phyloP scores from a whole-genome alignment of 2,888 invertebrate genomes.

The Automeris io region DNA sequence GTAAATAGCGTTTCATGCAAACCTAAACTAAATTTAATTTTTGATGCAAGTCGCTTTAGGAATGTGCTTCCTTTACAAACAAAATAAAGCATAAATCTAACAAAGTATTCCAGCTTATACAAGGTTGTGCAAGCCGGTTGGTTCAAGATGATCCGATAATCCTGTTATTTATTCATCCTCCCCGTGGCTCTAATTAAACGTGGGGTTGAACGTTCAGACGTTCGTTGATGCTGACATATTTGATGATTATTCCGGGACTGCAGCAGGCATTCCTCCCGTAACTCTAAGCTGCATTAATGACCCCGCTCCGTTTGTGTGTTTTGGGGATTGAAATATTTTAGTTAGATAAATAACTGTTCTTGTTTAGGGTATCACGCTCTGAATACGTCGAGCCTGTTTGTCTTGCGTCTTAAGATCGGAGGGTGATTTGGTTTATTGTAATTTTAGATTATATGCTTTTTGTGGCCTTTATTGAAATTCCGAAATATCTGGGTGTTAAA shows the following conservation, averaged over 20 bases:
- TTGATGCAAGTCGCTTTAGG: no score
- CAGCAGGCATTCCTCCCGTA: conserved; percentile 30
- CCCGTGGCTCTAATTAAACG: conserved; percentile 50
- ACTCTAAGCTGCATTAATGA: conserved; percentile 47
- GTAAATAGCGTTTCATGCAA: no score
- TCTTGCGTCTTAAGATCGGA: background rate
- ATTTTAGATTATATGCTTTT: no score
- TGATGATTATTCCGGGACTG: conserved; percentile 44
- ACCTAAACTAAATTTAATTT: no score
- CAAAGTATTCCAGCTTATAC: background rate
- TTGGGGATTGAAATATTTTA: conserved; percentile 16
- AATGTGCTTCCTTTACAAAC: conserved; percentile 2
- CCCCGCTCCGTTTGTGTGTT: conserved; percentile 27
- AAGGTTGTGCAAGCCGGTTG: conserved; percentile 20
- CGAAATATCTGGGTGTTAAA: no score
- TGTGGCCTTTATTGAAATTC: no score
- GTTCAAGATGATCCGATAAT: conserved; percentile 59
- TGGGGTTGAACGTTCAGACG: no score
- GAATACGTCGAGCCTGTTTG: conserved; percentile 1
- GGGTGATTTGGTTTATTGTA: background rate
- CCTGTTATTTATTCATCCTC: conserved; percentile 61
- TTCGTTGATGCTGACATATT: conserved; percentile 41
- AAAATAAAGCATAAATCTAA: conserved; percentile 8
- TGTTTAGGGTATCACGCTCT: conserved; percentile 7
- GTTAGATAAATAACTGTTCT: conserved; percentile 13